Evolutionary conservation across 1,140 invertebrate species (phyloP).

Genomic region (Ceratosolen solmsi): DNA sequence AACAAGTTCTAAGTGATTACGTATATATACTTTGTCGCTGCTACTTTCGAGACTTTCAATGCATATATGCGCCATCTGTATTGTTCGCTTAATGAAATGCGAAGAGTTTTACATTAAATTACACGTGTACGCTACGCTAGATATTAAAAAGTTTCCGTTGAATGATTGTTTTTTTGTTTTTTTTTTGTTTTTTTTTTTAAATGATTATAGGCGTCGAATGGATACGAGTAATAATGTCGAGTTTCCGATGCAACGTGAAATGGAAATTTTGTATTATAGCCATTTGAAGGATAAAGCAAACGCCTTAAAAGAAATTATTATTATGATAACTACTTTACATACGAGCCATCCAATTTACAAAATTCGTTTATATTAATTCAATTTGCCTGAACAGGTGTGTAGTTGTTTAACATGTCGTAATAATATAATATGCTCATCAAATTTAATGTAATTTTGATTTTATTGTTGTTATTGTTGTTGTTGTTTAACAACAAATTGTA

Average conservation of each 20-base stretch:
- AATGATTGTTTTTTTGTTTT: no score
- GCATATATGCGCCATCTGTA: background rate
- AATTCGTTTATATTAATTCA: no score
- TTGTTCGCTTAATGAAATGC: background rate
- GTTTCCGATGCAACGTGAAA: background rate
- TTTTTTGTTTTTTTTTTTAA: conserved; percentile 13
- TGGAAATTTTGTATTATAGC: background rate
- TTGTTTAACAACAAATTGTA: no score
- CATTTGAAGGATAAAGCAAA: background rate
- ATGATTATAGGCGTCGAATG: background rate
- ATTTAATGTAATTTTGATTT: no score
- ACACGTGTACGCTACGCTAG: background rate
- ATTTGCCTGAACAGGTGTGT: no score
- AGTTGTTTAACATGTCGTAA: no score
- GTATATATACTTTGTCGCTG: conserved; percentile 11
- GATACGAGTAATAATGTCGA: background rate
- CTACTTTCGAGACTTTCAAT: background rate
- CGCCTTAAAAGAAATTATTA: background rate
- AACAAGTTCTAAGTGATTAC: conserved; percentile 31
- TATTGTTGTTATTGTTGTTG: no score
- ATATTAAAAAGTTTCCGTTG: conserved; percentile 42
- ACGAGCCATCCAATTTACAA: no score
- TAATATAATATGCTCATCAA: no score
- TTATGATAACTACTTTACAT: background rate
- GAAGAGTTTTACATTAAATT: background rate